Evolutionary conservation across 2,888 invertebrate species (phyloP).

Genomic region (Seira ritae): DNA sequence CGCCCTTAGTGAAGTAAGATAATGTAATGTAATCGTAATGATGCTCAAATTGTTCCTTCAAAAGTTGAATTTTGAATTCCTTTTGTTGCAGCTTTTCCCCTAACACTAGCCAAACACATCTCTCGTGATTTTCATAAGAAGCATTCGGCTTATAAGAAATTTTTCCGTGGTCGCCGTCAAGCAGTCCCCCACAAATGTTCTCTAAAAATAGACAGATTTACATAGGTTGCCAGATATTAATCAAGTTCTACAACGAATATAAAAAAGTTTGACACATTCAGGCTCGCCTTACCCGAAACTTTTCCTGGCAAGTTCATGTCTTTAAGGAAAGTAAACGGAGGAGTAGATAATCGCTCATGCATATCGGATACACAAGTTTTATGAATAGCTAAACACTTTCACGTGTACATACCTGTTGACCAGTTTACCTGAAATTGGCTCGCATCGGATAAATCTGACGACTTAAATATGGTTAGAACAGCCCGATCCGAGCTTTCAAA

Average conservation of each 20-base stretch:
- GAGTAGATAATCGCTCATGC: no score
- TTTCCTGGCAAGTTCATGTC: no score
- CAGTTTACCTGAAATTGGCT: slow-evolving; percentile 36
- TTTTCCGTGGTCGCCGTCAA: slow-evolving; percentile 27
- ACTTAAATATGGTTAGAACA: slow-evolving; percentile 14
- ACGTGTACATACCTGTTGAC: not conserved
- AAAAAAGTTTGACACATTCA: no score
- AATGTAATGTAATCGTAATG: slow-evolving; percentile 43
- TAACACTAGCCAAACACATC: slow-evolving; percentile 46
- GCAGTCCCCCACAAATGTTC: not conserved
- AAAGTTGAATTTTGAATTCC: slow-evolving; percentile 29
- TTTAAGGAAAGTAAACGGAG: no score
- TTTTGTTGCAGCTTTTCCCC: not conserved
- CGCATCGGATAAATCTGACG: slow-evolving; percentile 17
- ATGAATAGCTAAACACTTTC: no score
- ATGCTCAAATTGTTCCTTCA: slow-evolving; percentile 38
- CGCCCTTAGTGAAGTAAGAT: not conserved
- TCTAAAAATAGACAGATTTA: no score
- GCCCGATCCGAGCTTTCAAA: slow-evolving; percentile 19
- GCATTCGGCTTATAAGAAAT: slow-evolving; percentile 32
- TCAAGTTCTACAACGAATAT: no score
- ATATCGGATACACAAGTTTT: no score
- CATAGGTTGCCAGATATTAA: no score
- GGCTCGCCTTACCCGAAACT: no score
- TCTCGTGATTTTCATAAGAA: slow-evolving; percentile 37